Base-by-base conservation (phyloP, 1,140 invertebrate species). In the Lycorma delicatula region DNA sequence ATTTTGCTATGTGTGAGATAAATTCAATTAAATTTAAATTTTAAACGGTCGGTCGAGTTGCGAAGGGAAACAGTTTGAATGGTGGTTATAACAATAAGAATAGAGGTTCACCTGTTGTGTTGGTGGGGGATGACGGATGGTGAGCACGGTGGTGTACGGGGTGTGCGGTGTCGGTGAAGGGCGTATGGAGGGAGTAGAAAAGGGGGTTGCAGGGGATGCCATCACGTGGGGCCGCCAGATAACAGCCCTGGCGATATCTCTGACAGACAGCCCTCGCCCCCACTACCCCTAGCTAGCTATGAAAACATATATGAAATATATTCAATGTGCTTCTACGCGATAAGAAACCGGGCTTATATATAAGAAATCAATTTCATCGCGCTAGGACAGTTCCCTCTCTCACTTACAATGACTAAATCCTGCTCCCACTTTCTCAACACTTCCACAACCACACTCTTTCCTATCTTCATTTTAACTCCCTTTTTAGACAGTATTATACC, bases 271-370 rank as follows among this genome's bases (percentile, higher is more conserved):
- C 11, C 9, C 31, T 2, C 31, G 16, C 34, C 3, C 38, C 27
- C 18, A 16, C 38, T 20, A 41, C 38, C 38, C n/a, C 3, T 20
- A 41, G 44, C 34, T 25, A n/a, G 55, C 55, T 56, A 56, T 56
- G 55, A 56, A 56, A 56, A 56, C 55, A 48, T 56, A 56, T 56
- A 56, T 56, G 55, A 56, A 56, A 56, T 56, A 56, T 56, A 56
- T 56, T 56, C 55, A 56, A 56, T 56, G 55, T 56, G 55, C 55
- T 34, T 28, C 13, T 25, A 16, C 16, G 22, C 27, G 55, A 56
- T 56, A 56, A 56, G 55, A 29, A 29, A 48, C 44, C 27, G 23
- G 41, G 44, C 55, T 46, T 56, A 44, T 48, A 56, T 56, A 48
- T 56, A 56, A 56, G 55, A 56, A 56, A 56, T 56, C 55, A 56